phyloP scores from a whole-genome alignment of 1,140 invertebrate genomes.

The Meloidogyne exigua region DNA sequence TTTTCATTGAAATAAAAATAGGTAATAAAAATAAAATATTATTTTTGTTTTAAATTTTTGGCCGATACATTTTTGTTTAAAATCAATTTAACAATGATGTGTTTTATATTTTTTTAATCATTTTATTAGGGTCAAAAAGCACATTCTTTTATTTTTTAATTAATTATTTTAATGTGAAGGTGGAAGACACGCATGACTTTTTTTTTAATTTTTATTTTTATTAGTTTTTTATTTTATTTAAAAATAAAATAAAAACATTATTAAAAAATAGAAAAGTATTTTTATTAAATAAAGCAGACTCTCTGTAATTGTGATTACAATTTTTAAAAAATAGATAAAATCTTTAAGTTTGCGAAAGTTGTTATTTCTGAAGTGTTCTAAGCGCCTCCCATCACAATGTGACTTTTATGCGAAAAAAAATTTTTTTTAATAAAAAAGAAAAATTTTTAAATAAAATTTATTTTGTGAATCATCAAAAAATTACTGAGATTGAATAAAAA shows the following conservation, averaged over 20 bases:
- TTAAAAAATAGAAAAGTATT: no score
- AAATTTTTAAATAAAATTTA: background rate
- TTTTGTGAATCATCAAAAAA: background rate
- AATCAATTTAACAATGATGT: background rate
- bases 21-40: background rate
- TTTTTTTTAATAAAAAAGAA: background rate
- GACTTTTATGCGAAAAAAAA: background rate
- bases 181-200: conserved; percentile 1
- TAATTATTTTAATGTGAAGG: background rate
- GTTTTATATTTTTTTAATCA: conserved; percentile 5
- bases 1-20: conserved; percentile 5
- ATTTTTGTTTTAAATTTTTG: background rate
- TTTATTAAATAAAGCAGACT: no score
- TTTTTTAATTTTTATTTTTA: background rate
- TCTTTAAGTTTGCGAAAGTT: no score
- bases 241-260: no score
- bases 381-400: no score
- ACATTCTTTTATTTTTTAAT: background rate
- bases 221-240: no score
- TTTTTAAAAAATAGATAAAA: no score
- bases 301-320: no score
- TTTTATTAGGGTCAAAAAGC: background rate
- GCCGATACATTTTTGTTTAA: background rate
- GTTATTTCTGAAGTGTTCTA: no score
- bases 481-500: background rate